Evolutionary conservation across 1,140 invertebrate genomes (phyloP), one percentile per base, ranked within the genome.

Genomic region (Sycophaga agraensis): DNA sequence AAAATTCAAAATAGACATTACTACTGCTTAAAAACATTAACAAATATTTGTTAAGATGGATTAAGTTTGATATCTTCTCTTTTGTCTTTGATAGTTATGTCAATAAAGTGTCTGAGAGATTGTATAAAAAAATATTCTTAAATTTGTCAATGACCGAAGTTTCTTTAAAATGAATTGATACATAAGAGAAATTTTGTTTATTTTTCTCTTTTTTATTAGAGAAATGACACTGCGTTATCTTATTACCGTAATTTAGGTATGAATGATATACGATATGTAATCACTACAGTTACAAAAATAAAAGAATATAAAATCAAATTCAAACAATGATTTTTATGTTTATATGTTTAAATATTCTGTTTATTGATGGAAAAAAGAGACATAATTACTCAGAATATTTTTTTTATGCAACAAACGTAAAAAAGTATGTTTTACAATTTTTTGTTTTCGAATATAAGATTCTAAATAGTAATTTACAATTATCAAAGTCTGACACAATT

Each of bases 271-370:
- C 9, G 35, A 60, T 48, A 54, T 61, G 59, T 61, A 61, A 61
- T 61, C 50, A 54, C 21, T 54, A 40, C 39, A 61, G 50, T 61
- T 55, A 46, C 53, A 60, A 46, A 54, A 54, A 61, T 61, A 55
- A 48, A 61, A 48, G 26, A 3, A 48, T 61, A 39, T 46, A 61
- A 61, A 61, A 55, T 53, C 17, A 40, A 57, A 48, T 48, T 14
- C 26, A 16, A 31, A 53, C 22, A 11, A 31, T 24, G 24, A 43
- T 31, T 43, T 55, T 16, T 12, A 48, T 9, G n/a, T 6, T 8
- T 14, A 39, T 4, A 39, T 39, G 9, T 39, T 39, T 14, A 39
- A 39, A 39, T 9, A 39, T 39, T 39, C 37, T 34, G 28, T 12
- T 31, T 12, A 49, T 19, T 49, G 16, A 31, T 49, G 16, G 19